Base-by-base conservation (phyloP, 2,113 vertebrate genomes). In the Cephalopterus ornatus region DNA sequence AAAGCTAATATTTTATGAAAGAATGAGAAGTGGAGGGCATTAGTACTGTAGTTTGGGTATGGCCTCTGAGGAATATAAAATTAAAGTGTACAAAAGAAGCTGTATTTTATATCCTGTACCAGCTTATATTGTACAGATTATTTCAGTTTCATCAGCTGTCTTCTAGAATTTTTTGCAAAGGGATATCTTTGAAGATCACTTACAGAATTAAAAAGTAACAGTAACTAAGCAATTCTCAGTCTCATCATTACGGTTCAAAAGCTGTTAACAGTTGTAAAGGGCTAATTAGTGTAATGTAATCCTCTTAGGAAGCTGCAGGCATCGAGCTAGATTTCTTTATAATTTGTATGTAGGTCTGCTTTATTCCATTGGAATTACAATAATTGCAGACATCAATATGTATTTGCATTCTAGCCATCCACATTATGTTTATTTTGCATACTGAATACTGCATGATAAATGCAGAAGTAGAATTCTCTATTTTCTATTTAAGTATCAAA, bases 221-320 rank as follows among this genome's bases (percentile, higher is more conserved):
- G 86, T 87, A 85, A 55, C 80, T 62, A 92, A 80, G 93, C 75
- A 92, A 93, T 93, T 65, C 77, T 66, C 53, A 37, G 26, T 83
- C 89, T 89, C 88, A 92, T 95, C 93, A 76, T 85, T 94, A 80
- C 16, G 86, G 92, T 95, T 94, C 92, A 91, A 92, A 96, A 97
- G 97, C 93, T 93, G 91, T 96, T 98, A 98, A 96, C 96, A 90
- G 95, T 98, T 98, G 91, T 97, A 97, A 97, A 96, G 97, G 97
- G 97, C 97, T 98, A 97, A 98, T 98, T 98, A 98, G 97, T 96
- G 92, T 93, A 97, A 97, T 53, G 39, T 98, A 99, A 99, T 99
- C 98, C 98, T 99, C 98, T 99, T 99, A 99, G 94, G 95, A 94
- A 93, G 96, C 84, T 82, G 94, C 98, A 98, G 98, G 98, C 98